Conservation (phyloP, 2,113 vertebrate genomes). For the Oplegnathus fasciatus region DNA sequence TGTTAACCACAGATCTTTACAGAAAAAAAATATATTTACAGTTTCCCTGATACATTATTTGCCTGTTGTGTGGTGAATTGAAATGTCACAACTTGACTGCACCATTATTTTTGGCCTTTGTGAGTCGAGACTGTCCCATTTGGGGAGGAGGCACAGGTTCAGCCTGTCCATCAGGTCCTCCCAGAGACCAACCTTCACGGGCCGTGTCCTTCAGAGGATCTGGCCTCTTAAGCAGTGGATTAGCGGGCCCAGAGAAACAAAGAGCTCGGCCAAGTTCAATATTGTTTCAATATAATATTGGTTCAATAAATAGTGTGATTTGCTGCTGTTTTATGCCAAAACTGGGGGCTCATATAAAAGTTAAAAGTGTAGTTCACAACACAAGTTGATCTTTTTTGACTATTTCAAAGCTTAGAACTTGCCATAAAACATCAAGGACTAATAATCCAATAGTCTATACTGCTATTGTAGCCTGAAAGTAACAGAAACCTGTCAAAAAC, state of each 20-base stretch:
- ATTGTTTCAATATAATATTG: too few species aligned
- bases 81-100: neutral
- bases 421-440: neutral
- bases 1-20: neutral
- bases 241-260: constrained; percentile 16
- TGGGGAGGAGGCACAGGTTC: constrained; percentile 22
- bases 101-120: neutral
- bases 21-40: neutral
- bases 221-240: constrained; percentile 17
- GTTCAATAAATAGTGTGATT: constrained; percentile 20
- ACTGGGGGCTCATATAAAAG: neutral
- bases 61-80: neutral
- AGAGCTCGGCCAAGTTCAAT: neutral
- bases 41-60: neutral
- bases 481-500: neutral
- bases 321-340: neutral
- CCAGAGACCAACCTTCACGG: neutral
- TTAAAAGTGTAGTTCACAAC: neutral
- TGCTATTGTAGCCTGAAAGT: neutral
- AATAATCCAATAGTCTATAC: neutral
- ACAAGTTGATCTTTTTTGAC: neutral
- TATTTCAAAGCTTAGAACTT: neutral
- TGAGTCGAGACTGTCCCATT: neutral
- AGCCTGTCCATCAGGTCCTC: constrained; percentile 14
- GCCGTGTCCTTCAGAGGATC: constrained; percentile 22